A percentile compares a stretch with the other conserved stretches of the same genome.
Conservation (phyloP, 1,140 invertebrate genomes). For the Neodiprion fabricii region DNA sequence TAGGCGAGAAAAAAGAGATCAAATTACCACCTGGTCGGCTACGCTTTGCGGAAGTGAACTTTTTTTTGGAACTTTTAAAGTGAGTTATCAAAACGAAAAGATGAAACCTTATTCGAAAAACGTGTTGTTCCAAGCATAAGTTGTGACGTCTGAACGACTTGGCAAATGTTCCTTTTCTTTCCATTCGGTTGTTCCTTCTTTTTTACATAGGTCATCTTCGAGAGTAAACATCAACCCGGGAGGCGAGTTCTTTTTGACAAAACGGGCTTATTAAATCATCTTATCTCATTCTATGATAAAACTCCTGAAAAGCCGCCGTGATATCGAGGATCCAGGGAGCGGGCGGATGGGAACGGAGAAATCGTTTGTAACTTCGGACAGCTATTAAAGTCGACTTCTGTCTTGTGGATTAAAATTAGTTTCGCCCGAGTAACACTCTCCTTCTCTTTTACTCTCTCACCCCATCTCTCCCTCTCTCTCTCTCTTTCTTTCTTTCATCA, state of each 20-base stretch:
- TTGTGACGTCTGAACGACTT: too few relatives aligned
- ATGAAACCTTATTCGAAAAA: too few relatives aligned
- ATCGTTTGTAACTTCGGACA: constrained; percentile 38
- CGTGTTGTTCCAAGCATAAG: too few relatives aligned
- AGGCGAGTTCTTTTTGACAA: not conserved
- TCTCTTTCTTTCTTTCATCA: not conserved
- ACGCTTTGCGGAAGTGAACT: too few relatives aligned
- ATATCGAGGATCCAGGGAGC: not conserved
- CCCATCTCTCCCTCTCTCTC: constrained; percentile 11
- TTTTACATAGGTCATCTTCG: too few relatives aligned
- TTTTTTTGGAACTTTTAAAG: too few relatives aligned
- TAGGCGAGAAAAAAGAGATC: too few relatives aligned
- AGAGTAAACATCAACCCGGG: not conserved
- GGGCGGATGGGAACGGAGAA: not conserved
- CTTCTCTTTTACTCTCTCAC: not conserved
- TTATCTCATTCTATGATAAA: not conserved
- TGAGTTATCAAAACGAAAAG: too few relatives aligned
- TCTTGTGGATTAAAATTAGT: constrained; percentile 49
- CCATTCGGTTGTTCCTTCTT: too few relatives aligned
- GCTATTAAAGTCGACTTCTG: constrained; percentile 48
- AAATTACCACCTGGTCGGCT: not conserved
- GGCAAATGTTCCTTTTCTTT: too few relatives aligned
- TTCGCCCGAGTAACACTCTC: constrained; percentile 37
- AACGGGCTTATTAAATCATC: not conserved
- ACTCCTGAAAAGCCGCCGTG: not conserved